Evolutionary conservation across 2,888 invertebrate genomes (phyloP).

Genomic region (Nezara viridula): DNA sequence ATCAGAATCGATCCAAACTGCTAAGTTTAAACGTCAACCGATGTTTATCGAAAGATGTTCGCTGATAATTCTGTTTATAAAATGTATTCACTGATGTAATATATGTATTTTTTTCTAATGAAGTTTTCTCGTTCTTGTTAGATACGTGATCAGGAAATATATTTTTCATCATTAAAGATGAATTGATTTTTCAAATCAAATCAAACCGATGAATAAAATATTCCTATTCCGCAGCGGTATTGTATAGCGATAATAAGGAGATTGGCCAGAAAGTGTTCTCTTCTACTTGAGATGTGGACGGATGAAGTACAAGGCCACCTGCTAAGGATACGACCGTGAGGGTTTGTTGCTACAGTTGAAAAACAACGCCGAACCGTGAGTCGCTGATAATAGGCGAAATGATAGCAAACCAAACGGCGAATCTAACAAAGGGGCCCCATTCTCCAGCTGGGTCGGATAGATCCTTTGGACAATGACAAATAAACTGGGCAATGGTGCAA

Average conservation of each 20-base stretch:
- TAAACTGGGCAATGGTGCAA: conserved; percentile 41
- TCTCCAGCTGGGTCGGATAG: background rate
- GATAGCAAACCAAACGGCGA: conserved; percentile 40
- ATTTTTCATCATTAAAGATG: too few species aligned
- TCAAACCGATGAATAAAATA: too few species aligned
- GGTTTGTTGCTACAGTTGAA: conserved; percentile 13
- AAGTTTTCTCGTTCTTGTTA: too few species aligned
- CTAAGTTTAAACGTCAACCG: background rate
- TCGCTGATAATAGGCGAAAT: conserved; percentile 7
- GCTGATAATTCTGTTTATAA: background rate
- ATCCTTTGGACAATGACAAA: conserved; percentile 23
- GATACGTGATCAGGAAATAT: too few species aligned
- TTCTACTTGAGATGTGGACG: background rate
- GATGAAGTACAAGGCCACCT: background rate
- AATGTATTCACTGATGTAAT: too few species aligned
- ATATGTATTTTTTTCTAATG: too few species aligned
- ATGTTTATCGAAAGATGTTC: background rate
- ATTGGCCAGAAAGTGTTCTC: background rate
- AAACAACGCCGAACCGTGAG: conserved; percentile 33
- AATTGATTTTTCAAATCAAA: too few species aligned
- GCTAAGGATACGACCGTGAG: conserved; percentile 5
- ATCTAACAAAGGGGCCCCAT: background rate
- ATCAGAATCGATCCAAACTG: background rate
- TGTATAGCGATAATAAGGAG: background rate
- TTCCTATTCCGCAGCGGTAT: background rate